Evolutionary conservation across 2,888 invertebrate species (phyloP), one percentile per base, ranked within the genome.

Genomic region (Sesia bembeciformis): DNA sequence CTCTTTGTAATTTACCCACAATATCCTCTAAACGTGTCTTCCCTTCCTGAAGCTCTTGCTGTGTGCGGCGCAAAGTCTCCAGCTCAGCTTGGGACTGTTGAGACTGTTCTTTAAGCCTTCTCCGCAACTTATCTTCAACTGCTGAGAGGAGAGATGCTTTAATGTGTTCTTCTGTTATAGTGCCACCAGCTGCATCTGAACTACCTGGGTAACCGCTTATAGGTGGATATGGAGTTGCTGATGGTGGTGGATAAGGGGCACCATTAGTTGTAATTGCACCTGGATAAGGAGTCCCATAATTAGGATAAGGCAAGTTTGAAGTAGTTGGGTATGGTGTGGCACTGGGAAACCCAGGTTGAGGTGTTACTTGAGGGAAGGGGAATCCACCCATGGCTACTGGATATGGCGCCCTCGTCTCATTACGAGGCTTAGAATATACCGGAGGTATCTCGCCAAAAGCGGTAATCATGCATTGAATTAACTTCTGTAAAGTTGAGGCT

Each of bases 361-460:
- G 67, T 51, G 70, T 64, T 0, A 66, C 68, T 60, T 77, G 75
- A 7, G 76, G 84, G 58, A 88, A 87, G 62, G 85, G 83, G 60
- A 87, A 90, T n/a, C 82, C 81, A 55, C 83, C 67, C 1, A 83
- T 71, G 54, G 72, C 81, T 2, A 88, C 78, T 0, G 93, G 92
- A 70, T 92, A 93, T 2, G 92, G 91, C 46, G 90, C 92, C 69
- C 93, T 93, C 2, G 80, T 66, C 57, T 88, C 91, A 56, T 89
- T 90, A 59, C 92, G 92, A 23, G 92, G 91, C 75, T 93, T 94
- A 0, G 96, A 92, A 84, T 94, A 97, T 4, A 99, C 98, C 3
- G 99, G 99, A 55, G 98, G 98, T 66, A 95, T 92, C 62, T 99
- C 98, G 42, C 98, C 97, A 90, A 99, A 99, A 2, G 96, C 96